Evolutionary conservation across 2,797 vertebrate genomes (phyloP).

Genomic region (Thunnus albacares): DNA sequence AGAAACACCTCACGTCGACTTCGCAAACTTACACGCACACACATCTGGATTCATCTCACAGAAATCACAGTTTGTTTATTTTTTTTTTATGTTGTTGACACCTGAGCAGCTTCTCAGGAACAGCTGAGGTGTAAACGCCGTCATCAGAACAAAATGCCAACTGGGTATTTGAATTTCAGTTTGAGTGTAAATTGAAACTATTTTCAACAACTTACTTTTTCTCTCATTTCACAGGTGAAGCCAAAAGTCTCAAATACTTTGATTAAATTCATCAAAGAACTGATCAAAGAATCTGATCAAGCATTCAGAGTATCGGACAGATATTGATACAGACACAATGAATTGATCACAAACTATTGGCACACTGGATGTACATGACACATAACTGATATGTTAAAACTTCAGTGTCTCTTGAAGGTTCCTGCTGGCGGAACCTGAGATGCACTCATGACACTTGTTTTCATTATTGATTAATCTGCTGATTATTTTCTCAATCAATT

Average conservation of each 20-base stretch:
- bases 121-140: conserved; percentile 42
- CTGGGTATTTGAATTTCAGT: not conserved
- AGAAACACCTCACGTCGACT: conserved; percentile 8
- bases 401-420: no score
- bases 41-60: conserved; percentile 6
- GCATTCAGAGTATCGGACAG: not conserved
- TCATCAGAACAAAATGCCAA: not conserved
- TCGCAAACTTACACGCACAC: conserved; percentile 7
- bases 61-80: conserved; percentile 12
- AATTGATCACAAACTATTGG: not conserved
- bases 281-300: not conserved
- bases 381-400: no score
- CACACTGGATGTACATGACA: no score
- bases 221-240: not conserved
- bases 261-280: not conserved
- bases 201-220: not conserved
- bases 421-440: no score
- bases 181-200: not conserved
- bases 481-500: no score
- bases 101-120: conserved; percentile 45
- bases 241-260: not conserved
- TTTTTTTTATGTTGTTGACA: conserved; percentile 10
- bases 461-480: no score
- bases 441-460: no score
- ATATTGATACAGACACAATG: not conserved